Evolutionary conservation across 2,797 vertebrate genomes (phyloP).

Genomic region (Streptopelia turtur): DNA sequence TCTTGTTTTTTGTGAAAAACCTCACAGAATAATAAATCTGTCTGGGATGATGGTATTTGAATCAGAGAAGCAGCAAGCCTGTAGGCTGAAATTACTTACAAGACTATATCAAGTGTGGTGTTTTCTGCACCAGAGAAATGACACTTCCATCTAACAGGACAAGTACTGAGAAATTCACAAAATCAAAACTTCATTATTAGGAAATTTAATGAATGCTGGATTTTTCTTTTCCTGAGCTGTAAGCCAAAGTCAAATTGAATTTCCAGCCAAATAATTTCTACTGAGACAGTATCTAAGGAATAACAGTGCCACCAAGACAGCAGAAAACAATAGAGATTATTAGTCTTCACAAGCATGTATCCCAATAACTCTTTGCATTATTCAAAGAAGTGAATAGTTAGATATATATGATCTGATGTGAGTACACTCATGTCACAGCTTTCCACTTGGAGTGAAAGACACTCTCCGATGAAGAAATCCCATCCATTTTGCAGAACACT

Average conservation of each 20-base stretch:
- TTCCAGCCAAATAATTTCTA: neutral
- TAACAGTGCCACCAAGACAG: neutral
- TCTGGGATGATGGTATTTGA: neutral
- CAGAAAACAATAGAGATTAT: neutral
- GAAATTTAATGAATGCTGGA: neutral
- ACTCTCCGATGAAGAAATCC: neutral
- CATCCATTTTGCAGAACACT: neutral
- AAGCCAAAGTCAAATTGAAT: neutral
- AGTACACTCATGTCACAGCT: neutral
- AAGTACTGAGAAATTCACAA: constrained; percentile 5
- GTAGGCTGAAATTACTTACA: constrained; percentile 13
- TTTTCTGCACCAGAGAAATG: neutral
- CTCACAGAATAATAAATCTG: neutral
- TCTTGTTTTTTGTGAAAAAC: neutral
- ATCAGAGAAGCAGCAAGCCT: neutral
- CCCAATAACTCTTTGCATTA: neutral
- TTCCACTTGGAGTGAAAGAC: neutral
- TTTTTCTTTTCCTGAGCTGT: neutral
- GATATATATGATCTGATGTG: neutral
- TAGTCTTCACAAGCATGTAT: neutral
- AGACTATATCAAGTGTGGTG: neutral
- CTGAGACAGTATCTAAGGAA: neutral
- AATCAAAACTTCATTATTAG: neutral
- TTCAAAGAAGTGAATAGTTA: neutral
- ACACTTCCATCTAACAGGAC: neutral